A percentile compares a stretch with the other conserved stretches of the same genome.
phyloP scores from a whole-genome alignment of 1,140 invertebrate species.

The Harlomillsia oculata region DNA sequence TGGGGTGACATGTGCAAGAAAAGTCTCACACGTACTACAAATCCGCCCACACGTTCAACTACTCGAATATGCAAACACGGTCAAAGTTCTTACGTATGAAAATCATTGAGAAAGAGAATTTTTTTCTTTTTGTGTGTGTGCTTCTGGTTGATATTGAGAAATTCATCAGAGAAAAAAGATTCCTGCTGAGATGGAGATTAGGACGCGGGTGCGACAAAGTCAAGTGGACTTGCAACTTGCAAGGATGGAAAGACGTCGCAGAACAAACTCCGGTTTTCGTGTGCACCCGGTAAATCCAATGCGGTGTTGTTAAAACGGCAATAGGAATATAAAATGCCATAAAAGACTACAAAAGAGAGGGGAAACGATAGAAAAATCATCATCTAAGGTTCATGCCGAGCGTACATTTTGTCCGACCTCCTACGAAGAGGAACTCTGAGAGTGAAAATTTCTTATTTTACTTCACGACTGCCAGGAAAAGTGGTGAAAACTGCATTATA shows the following conservation, averaged over 20 bases:
- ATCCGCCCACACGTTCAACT: too few species aligned
- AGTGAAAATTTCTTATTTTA: too few species aligned
- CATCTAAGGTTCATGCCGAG: too few species aligned
- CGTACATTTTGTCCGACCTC: too few species aligned
- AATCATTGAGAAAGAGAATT: neutral
- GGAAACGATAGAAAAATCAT: neutral
- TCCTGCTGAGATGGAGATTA: slow-evolving; percentile 12
- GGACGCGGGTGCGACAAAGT: slow-evolving; percentile 3
- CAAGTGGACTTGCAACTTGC: neutral
- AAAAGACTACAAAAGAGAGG: slow-evolving; percentile 2
- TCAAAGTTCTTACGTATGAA: too few species aligned
- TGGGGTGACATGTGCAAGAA: too few species aligned
- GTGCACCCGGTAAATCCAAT: slow-evolving; percentile 9
- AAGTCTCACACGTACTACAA: too few species aligned
- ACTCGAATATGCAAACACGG: too few species aligned
- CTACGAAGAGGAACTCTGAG: too few species aligned
- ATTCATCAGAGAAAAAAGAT: slow-evolving; percentile 5
- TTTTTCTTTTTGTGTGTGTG: neutral
- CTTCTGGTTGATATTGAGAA: slow-evolving; percentile 15
- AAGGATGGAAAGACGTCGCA: too few species aligned
- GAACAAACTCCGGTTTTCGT: slow-evolving; percentile 6
- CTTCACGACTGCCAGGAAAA: too few species aligned
- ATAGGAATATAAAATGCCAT: slow-evolving; percentile 17
- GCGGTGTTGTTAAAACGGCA: slow-evolving; percentile 12
- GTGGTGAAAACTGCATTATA: too few species aligned